Evolutionary conservation across 2,797 vertebrate species (phyloP).

Genomic region (Distichodus sexfasciatus): DNA sequence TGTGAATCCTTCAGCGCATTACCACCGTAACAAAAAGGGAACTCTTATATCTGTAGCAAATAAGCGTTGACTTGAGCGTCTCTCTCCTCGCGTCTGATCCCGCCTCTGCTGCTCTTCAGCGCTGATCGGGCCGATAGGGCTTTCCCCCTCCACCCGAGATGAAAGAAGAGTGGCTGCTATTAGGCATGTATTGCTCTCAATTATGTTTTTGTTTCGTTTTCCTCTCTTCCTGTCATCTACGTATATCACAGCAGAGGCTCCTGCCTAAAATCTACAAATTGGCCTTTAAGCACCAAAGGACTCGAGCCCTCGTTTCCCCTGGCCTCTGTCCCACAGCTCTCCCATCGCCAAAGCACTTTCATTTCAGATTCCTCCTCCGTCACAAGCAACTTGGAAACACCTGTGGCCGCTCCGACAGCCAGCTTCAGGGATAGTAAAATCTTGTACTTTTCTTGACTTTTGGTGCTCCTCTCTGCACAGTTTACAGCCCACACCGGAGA

Average conservation of each 20-base stretch:
- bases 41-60: constrained; percentile 42
- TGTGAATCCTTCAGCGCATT: constrained; percentile 41
- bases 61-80: neutral
- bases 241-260: neutral
- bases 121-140: neutral
- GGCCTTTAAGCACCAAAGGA: constrained; percentile 50
- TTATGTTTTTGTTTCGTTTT: neutral
- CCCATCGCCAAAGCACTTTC: neutral
- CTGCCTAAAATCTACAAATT: neutral
- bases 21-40: constrained; percentile 50
- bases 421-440: constrained; percentile 54
- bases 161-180: too few relatives aligned
- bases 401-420: constrained; percentile 39
- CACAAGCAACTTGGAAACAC: constrained; percentile 36
- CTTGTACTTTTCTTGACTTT: constrained; percentile 45
- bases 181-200: too few relatives aligned
- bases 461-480: constrained; percentile 63
- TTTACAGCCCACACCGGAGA: constrained; percentile 62
- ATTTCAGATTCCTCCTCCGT: neutral
- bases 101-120: neutral
- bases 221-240: neutral
- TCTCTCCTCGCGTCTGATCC: neutral
- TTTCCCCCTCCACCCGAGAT: too few relatives aligned
- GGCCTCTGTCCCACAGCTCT: constrained; percentile 28
- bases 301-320: constrained; percentile 5